Evolutionary conservation across 1,140 invertebrate species (phyloP).

Genomic region (Leptestheria dahalacensis): DNA sequence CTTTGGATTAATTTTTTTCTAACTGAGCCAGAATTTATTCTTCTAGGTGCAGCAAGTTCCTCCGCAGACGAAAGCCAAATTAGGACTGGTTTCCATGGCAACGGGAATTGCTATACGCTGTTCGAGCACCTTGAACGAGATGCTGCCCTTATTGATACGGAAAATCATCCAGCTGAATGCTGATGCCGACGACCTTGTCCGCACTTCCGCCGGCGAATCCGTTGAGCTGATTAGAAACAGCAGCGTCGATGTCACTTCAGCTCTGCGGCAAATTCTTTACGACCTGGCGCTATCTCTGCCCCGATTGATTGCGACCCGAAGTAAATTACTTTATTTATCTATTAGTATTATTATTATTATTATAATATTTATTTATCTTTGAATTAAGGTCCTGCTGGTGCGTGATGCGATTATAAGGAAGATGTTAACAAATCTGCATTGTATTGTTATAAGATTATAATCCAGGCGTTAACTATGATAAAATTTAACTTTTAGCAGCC

Average conservation of each 20-base stretch:
- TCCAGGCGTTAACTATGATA: too few relatives aligned
- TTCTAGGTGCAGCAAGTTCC: background rate
- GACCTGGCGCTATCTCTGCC: background rate
- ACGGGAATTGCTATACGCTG: background rate
- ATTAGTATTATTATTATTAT: background rate
- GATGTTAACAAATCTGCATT: too few relatives aligned
- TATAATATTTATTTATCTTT: background rate
- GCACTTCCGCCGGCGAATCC: background rate
- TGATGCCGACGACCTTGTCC: background rate
- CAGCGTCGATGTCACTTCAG: background rate
- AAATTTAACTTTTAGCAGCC: too few relatives aligned
- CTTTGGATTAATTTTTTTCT: background rate
- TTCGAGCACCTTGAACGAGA: background rate
- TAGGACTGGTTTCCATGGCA: background rate
- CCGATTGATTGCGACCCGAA: background rate
- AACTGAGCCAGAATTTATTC: background rate
- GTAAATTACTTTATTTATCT: background rate
- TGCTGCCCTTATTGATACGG: background rate
- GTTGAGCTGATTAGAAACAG: background rate
- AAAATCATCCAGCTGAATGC: conserved; percentile 8
- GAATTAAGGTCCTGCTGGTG: background rate
- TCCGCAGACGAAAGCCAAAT: background rate
- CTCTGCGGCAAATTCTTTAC: conserved; percentile 3
- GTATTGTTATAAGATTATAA: too few relatives aligned
- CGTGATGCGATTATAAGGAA: too few relatives aligned